Conservation (phyloP, 2,797 vertebrate species). For the Petrocephalus sullivani region DNA sequence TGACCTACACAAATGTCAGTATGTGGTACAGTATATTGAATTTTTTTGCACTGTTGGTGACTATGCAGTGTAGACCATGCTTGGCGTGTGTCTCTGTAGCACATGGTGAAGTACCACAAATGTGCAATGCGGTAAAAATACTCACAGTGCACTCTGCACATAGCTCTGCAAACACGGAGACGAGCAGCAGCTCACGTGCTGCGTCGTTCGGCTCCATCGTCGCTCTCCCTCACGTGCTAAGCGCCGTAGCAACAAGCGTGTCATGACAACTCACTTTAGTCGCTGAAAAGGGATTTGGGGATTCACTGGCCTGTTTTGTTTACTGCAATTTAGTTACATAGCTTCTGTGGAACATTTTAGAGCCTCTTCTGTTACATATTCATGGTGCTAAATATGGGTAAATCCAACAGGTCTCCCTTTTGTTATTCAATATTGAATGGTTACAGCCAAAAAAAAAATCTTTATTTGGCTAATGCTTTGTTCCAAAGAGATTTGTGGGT, state of each 20-base stretch:
- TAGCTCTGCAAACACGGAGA: not conserved
- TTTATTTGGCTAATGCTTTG: not conserved
- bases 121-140: not conserved
- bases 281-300: not conserved
- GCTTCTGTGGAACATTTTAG: conserved; percentile 4
- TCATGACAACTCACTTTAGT: conserved; percentile 1
- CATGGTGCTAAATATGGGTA: not conserved
- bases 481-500: not conserved
- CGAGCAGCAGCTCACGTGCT: not conserved
- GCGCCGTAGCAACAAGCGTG: conserved; percentile 11
- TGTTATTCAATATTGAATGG: not conserved
- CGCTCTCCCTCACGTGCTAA: not conserved
- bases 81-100: not conserved
- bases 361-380: not conserved
- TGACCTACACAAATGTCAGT: not conserved
- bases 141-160: not conserved
- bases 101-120: not conserved
- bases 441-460: not conserved
- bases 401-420: not conserved
- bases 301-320: not conserved
- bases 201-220: not conserved
- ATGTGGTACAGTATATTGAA: not conserved
- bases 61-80: not conserved
- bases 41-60: not conserved
- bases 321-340: conserved; percentile 8